phyloP scores from a whole-genome alignment of 2,888 invertebrate genomes.

The Lasioglossum leucozonium region DNA sequence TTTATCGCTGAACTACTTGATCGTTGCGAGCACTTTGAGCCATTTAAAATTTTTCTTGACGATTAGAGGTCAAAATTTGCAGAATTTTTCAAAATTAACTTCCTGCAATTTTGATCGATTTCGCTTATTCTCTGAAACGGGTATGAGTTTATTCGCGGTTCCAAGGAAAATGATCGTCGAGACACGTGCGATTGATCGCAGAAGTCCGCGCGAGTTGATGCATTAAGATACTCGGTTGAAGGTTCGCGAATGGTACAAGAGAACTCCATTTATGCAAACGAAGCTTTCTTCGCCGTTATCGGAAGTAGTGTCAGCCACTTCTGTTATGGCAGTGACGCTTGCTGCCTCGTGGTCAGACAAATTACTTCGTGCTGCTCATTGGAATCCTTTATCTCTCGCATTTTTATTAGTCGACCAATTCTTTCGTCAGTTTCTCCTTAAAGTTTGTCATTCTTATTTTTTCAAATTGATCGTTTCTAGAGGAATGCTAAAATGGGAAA shows the following conservation, averaged over 20 bases:
- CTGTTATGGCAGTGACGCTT: not conserved
- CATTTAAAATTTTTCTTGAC: not conserved
- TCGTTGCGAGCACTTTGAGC: not conserved
- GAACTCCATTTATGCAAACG: conserved; percentile 2
- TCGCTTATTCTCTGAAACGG: not conserved
- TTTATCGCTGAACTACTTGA: not conserved
- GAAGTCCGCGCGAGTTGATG: not conserved
- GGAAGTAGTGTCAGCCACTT: conserved; percentile 7
- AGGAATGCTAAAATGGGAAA: not conserved
- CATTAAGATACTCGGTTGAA: not conserved
- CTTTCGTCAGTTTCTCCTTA: not conserved
- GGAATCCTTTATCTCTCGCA: not conserved
- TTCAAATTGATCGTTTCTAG: not conserved
- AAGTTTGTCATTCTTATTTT: not conserved
- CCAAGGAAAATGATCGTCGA: conserved; percentile 3
- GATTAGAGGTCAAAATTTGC: not conserved
- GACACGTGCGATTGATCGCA: conserved; percentile 4
- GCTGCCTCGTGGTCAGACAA: not conserved
- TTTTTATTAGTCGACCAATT: not conserved
- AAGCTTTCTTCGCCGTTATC: conserved; percentile 20
- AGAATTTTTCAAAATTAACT: too few relatives aligned
- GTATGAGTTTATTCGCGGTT: not conserved
- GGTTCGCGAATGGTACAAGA: not conserved
- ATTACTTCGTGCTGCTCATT: not conserved
- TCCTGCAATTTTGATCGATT: not conserved